Percentiles rank a stretch among this genome's conserved stretches.
Conservation (phyloP, 2,888 invertebrate genomes). For the Parnassius orleans region DNA sequence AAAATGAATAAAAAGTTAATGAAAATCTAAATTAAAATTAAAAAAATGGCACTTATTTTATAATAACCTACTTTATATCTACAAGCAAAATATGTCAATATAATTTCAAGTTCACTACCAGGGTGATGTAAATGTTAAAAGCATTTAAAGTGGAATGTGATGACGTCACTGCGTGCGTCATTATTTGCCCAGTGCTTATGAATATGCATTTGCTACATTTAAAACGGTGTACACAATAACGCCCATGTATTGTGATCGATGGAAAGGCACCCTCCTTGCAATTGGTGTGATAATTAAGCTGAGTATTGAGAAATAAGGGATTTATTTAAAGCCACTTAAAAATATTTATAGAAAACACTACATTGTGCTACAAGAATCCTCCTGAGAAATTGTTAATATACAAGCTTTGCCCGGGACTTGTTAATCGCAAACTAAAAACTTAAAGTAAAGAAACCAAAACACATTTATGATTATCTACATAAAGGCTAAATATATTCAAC, state of each 20-base stretch:
- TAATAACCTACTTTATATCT: too few species aligned
- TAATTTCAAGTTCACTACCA: constrained; percentile 29
- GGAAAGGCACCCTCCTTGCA: constrained; percentile 1
- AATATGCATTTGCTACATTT: constrained; percentile 46
- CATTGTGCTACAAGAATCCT: too few species aligned
- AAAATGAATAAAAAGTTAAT: background rate
- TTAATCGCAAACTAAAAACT: too few species aligned
- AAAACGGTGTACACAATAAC: constrained; percentile 17
- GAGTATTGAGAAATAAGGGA: constrained; percentile 1
- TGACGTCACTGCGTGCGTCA: constrained; percentile 37
- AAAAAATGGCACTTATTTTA: too few species aligned
- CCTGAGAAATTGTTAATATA: too few species aligned
- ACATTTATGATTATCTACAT: too few species aligned
- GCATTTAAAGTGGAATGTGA: constrained; percentile 19
- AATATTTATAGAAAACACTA: too few species aligned
- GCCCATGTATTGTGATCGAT: constrained; percentile 1
- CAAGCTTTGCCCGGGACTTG: too few species aligned
- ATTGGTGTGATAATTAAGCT: constrained; percentile 9
- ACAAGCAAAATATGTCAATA: background rate
- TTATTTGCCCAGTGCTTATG: constrained; percentile 31
- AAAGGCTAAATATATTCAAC: too few species aligned
- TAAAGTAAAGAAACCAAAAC: too few species aligned
- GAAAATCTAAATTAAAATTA: too few species aligned
- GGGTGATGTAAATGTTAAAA: constrained; percentile 11
- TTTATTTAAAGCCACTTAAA: background rate